These are phyloP conservation scores for Zaprionus taronus DNA, from an alignment of 1,140 invertebrate genomes.

Conservation along the genomic window DNA sequence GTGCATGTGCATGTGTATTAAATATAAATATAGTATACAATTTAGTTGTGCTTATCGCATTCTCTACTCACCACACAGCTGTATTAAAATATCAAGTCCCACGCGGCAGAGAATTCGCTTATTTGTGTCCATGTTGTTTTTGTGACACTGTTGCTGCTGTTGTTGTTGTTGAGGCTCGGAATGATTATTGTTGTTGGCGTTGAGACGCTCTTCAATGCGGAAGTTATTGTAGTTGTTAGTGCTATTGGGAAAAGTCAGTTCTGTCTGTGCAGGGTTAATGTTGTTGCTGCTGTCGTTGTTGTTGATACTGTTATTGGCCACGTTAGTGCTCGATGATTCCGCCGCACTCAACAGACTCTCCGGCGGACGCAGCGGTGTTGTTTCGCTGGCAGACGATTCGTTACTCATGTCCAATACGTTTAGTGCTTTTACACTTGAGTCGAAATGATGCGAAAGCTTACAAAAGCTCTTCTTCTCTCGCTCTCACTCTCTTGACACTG, in stretches of 20 bases:
- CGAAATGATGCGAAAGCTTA: conserved; percentile 48
- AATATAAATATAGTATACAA: not conserved
- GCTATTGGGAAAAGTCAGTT: conserved; percentile 16
- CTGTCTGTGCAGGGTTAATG: conserved; percentile 10
- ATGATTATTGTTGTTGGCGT: conserved; percentile 26
- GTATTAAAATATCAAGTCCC: conserved; percentile 72
- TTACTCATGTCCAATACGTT: conserved; percentile 75
- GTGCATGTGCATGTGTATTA: not conserved
- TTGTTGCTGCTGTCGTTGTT: conserved; percentile 32
- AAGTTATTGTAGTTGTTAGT: conserved; percentile 40
- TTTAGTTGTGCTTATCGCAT: not conserved
- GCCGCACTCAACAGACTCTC: conserved; percentile 39
- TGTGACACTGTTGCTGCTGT: conserved; percentile 33
- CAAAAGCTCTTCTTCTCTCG: conserved; percentile 54
- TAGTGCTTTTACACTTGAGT: conserved; percentile 41
- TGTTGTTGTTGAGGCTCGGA: conserved; percentile 18
- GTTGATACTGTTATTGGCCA: conserved; percentile 51
- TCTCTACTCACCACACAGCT: conserved; percentile 74
- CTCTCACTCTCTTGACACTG: conserved; percentile 57
- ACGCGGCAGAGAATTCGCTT: conserved; percentile 77
- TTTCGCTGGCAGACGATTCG: conserved; percentile 71
- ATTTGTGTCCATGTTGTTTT: conserved; percentile 75
- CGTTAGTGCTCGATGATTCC: conserved; percentile 49
- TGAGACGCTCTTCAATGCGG: conserved; percentile 53
- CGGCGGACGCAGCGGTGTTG: conserved; percentile 75